These are phyloP conservation scores for Bos javanicus DNA, from an alignment of 2,113 vertebrate genomes.

Conservation along the genomic window DNA sequence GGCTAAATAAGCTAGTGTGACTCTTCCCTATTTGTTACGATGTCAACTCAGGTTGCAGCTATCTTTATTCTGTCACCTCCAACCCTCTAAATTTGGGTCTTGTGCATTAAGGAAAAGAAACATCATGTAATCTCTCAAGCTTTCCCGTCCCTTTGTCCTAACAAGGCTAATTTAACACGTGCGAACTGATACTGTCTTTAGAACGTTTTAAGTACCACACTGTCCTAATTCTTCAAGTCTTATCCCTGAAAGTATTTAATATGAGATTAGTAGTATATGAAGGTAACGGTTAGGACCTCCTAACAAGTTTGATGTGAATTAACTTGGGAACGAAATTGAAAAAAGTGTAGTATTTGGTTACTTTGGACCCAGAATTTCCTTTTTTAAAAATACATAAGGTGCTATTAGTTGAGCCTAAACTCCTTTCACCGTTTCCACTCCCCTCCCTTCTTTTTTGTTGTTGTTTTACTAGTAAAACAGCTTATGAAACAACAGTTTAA, in stretches of 20 bases:
- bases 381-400: neutral
- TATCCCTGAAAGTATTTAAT: neutral
- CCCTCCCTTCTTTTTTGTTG: neutral
- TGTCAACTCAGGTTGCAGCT: neutral
- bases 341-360: neutral
- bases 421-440: accelerated
- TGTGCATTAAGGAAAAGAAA: neutral
- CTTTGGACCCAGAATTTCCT: neutral
- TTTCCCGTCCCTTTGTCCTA: neutral
- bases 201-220: constrained; percentile 12
- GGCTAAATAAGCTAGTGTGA: neutral
- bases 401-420: neutral
- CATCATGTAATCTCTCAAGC: neutral
- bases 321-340: neutral
- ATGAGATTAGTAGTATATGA: neutral
- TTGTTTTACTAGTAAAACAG: neutral
- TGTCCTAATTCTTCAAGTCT: neutral
- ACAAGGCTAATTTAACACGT: neutral
- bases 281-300: neutral
- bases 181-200: neutral
- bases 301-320: neutral
- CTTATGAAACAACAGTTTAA: neutral
- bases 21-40: neutral
- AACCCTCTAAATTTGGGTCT: neutral
- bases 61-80: neutral